Percentiles rank a stretch among this genome's conserved stretches.
phyloP scores from a whole-genome alignment of 2,113 vertebrate genomes.

The Xyliphius kryptos region DNA sequence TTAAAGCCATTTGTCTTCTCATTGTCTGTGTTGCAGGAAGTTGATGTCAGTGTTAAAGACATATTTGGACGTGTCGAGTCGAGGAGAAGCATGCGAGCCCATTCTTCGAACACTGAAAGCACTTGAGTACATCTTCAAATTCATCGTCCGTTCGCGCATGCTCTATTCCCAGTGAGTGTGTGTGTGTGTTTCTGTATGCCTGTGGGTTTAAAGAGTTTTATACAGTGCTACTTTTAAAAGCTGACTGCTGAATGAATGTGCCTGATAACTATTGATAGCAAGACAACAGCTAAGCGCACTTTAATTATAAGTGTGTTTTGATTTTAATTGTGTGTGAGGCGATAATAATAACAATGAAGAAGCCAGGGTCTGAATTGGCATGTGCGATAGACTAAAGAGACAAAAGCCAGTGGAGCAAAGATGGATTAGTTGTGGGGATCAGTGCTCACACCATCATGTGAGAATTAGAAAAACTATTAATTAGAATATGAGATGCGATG shows the following conservation, averaged over 20 bases:
- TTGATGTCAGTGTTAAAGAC: slow-evolving; percentile 91
- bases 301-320: slow-evolving; percentile 39
- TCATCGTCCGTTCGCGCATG: slow-evolving; percentile 92
- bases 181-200: background rate
- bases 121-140: slow-evolving; percentile 97
- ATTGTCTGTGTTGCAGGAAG: slow-evolving; percentile 66
- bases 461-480: slow-evolving; percentile 31
- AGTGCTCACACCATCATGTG: slow-evolving; percentile 22
- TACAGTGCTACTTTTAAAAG: too few species aligned
- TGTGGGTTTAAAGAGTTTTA: too few species aligned
- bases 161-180: slow-evolving; percentile 93
- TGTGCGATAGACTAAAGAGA: slow-evolving; percentile 18
- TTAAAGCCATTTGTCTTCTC: too few species aligned
- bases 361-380: slow-evolving; percentile 25
- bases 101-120: slow-evolving; percentile 92
- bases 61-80: slow-evolving; percentile 87
- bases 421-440: slow-evolving; percentile 37
- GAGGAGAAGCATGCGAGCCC: slow-evolving; percentile 88
- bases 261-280: slow-evolving; percentile 58
- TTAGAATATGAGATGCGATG: slow-evolving; percentile 26
- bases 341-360: slow-evolving; percentile 18
- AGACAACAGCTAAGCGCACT: slow-evolving; percentile 42
- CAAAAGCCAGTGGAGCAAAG: slow-evolving; percentile 30
- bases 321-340: slow-evolving; percentile 35
- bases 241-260: slow-evolving; percentile 52